Conservation (phyloP, 2,888 invertebrate genomes). For the Lathronympha strigana region DNA sequence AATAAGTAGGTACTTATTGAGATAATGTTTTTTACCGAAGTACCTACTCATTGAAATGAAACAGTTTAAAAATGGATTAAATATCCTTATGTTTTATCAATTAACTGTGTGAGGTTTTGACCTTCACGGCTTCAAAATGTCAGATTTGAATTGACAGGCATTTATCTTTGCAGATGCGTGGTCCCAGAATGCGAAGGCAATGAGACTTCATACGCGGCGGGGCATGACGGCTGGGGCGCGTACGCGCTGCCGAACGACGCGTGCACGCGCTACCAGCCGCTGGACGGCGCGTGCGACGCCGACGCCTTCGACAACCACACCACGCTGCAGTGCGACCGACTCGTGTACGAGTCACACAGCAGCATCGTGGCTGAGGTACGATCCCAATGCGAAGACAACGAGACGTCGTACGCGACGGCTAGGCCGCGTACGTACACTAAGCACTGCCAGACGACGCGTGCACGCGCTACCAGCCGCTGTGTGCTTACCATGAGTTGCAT, state of each 20-base stretch:
- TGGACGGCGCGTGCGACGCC: constrained; percentile 57
- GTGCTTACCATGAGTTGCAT: constrained; percentile 39
- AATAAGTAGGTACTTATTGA: too few species aligned
- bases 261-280: constrained; percentile 56
- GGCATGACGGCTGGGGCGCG: constrained; percentile 52
- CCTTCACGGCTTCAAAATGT: too few species aligned
- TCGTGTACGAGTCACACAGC: constrained; percentile 75
- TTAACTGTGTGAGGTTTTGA: too few species aligned
- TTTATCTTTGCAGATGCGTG: constrained; percentile 65
- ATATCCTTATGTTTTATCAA: too few species aligned
- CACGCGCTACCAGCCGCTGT: constrained; percentile 54
- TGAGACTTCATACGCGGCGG: constrained; percentile 49
- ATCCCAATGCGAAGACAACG: too few species aligned
- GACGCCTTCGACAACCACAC: constrained; percentile 67
- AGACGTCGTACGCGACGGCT: constrained; percentile 49
- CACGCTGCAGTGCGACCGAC: constrained; percentile 64
- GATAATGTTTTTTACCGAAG: too few species aligned
- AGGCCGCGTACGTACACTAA: constrained; percentile 50
- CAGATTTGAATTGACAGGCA: background rate
- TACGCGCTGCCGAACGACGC: constrained; percentile 59
- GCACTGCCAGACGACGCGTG: constrained; percentile 56
- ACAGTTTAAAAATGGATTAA: too few species aligned
- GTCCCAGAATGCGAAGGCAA: constrained; percentile 81
- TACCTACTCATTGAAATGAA: too few species aligned
- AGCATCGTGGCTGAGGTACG: constrained; percentile 76